Conservation (phyloP, 1,140 invertebrate species). For the Lineus longissimus region DNA sequence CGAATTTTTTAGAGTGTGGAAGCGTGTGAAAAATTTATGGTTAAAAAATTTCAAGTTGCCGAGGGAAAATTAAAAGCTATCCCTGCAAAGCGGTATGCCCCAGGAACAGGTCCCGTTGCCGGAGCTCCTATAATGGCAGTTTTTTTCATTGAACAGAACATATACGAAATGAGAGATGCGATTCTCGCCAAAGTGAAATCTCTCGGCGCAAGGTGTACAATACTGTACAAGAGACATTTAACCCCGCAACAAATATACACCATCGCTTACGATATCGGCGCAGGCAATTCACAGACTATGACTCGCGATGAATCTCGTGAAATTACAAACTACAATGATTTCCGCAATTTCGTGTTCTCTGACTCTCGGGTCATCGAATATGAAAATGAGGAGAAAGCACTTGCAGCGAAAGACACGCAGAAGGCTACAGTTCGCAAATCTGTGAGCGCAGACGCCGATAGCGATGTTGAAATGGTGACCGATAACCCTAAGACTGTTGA, state of each 20-base stretch:
- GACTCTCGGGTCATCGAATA: slow-evolving; percentile 4
- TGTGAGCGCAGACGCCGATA: neutral
- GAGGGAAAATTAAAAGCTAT: neutral
- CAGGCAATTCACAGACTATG: slow-evolving; percentile 3
- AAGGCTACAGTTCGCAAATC: neutral
- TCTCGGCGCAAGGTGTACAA: neutral
- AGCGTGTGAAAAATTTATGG: neutral
- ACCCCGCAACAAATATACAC: slow-evolving; percentile 4
- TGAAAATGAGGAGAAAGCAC: neutral
- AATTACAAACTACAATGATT: slow-evolving; percentile 3
- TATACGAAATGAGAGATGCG: slow-evolving; percentile 3
- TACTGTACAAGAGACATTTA: slow-evolving; percentile 6
- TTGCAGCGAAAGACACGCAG: neutral
- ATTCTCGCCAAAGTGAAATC: slow-evolving; percentile 2
- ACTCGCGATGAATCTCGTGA: neutral
- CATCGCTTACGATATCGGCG: slow-evolving; percentile 3
- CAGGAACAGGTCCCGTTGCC: neutral
- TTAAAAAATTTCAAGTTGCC: slow-evolving; percentile 5
- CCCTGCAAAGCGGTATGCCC: neutral
- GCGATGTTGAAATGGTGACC: neutral
- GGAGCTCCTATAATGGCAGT: neutral
- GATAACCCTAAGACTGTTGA: neutral
- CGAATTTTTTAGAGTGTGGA: too few species aligned
- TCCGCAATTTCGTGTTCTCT: slow-evolving; percentile 6
- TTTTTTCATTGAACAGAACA: slow-evolving; percentile 4